Evolutionary conservation across 2,113 vertebrate species (phyloP), one percentile per base, ranked within the genome.

Genomic region (Mesocricetus auratus): DNA sequence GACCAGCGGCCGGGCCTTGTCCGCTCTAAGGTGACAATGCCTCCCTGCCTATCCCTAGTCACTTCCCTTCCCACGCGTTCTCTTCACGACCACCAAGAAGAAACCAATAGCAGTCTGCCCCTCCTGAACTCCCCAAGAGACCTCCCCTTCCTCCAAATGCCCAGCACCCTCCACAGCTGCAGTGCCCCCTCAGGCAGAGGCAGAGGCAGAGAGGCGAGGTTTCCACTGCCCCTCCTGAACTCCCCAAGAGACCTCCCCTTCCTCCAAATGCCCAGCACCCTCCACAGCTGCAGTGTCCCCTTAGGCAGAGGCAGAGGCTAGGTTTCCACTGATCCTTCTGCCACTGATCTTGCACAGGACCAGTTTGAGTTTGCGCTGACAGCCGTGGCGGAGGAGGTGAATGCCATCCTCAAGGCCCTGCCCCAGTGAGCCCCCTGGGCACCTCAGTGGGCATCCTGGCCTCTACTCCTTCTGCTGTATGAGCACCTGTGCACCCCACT

Each of bases 361-460:
- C 99, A 99, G 98, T 99, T 99, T 98, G 99, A 99, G 98, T 99
- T 99, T 31, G 99, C 99, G 0, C 98, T 99, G 98, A 99, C 99
- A 0, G 99, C 99, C 0, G 99, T 99, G 96, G 99, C 99, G 0
- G 99, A 99, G 98, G 99, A 99, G 95, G 99, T 99, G 95, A 99
- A 99, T 0, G 99, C 99, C 98, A 99, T 99, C 97, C 98, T 99
- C 98, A 99, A 99, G 98, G 99, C 99, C 0, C 98, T 99, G 97
- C 99, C 99, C 0, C 99, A 99, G 98, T 99, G 98, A 99, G 94
- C 17, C 16, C 74, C 89, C 50, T 5, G 4, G 7, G 22, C 68
- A 74, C 62, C 77, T 47, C 6, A 0, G 42, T 36, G 68, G 90
- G 87, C 68, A 42, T 39, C 94, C 88, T 56, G 45, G 93, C 75